These are phyloP conservation scores for Gobius niger DNA, from an alignment of 2,113 vertebrate species.

Conservation along the genomic window DNA sequence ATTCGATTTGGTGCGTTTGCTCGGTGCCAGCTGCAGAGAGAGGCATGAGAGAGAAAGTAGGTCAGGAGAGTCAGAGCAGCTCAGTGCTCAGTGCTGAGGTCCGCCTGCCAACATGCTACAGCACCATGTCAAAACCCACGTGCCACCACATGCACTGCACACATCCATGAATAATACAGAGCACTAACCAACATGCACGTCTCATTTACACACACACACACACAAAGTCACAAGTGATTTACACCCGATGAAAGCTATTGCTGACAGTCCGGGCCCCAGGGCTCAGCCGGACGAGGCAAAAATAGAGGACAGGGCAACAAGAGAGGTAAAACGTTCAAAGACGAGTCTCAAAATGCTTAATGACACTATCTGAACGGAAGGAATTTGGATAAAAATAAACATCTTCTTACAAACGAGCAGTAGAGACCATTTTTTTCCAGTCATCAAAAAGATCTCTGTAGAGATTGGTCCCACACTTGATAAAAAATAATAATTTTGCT, in stretches of 20 bases:
- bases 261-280: constrained; percentile 52
- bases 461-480: not conserved
- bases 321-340: constrained; percentile 20
- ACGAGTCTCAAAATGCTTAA: constrained; percentile 15
- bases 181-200: constrained; percentile 11
- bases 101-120: constrained; percentile 36
- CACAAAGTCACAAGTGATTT: constrained; percentile 17
- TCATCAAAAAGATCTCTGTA: too few species aligned
- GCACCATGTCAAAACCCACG: constrained; percentile 48
- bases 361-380: too few species aligned
- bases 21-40: constrained; percentile 66
- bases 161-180: constrained; percentile 46
- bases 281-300: constrained; percentile 40
- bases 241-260: constrained; percentile 48
- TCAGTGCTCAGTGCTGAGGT: constrained; percentile 42
- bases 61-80: constrained; percentile 64
- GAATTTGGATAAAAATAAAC: too few species aligned
- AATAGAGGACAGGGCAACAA: constrained; percentile 10
- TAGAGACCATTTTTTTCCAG: too few species aligned
- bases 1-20: constrained; percentile 64
- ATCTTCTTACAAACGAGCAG: too few species aligned
- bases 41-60: constrained; percentile 68
- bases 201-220: not conserved
- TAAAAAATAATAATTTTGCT: not conserved
- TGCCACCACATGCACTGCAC: constrained; percentile 33